Base-by-base conservation (phyloP, 2,797 vertebrate genomes). In the Darevskia mixta region DNA sequence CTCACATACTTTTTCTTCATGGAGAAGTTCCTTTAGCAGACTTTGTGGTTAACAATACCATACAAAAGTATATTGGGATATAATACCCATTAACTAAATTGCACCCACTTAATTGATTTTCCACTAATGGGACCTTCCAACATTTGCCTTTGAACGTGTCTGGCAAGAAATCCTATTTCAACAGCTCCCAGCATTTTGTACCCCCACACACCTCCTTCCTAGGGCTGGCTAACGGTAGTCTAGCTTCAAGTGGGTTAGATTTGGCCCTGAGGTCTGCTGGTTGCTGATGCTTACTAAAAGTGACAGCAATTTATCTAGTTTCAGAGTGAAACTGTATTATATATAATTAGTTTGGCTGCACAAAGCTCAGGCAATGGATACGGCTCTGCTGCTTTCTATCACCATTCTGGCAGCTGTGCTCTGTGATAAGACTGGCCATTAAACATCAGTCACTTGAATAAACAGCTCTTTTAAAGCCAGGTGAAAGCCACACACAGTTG, bases 281-380 rank as follows among this genome's bases (percentile, higher is more conserved):
- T 79, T 83, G 45, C 38, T 61, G 66, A n/a, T 84, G 25, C 66
- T 41, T 79, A 61, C 38, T 64, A 82, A 27, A 73, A 17, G 35
- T 27, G 41, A 15, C n/a, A 84, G 8, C 32, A 87, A 90, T 91
- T 71, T 88, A 86, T 29, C 66, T 27, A 32, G 67, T 18, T 32
- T n/a, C 55, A 61, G 61, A 84, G 20, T 61, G 85, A 87, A 20
- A 38, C 78, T 88, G 80, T 81, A 13, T 82, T 78, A 55, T 25
- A 20, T 20, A 45, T 69, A 66, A 67, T 32, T 81, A 8, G 0
- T 88, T 92, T 76, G 82, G 41, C 35, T 86, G 25, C 82, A 79
- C 35, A 88, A 86, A 92, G 89, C 43, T 10, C n/a, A 88, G 80
- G 35, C 38, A 92, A 71, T 71, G 35, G 32, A 32, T 79, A 78